Conservation (phyloP, 2,888 invertebrate species). For the Stenchaetothrips biformis region DNA sequence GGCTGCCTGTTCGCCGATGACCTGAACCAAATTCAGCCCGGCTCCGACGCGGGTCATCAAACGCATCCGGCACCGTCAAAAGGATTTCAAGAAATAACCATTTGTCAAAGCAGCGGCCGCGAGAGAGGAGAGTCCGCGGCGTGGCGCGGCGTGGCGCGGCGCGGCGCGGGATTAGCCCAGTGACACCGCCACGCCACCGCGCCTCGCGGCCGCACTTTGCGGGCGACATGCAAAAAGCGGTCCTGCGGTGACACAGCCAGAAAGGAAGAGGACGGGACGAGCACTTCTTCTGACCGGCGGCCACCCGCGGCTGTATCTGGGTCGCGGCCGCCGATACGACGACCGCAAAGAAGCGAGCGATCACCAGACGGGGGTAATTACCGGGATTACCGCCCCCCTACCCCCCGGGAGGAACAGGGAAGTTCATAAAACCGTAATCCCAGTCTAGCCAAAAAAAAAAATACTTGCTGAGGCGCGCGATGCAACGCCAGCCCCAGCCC, state of each 20-base stretch:
- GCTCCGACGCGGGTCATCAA: constrained; percentile 10
- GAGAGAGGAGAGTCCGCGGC: too few relatives aligned
- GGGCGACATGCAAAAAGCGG: neutral
- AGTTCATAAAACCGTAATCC: neutral
- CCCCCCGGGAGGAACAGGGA: neutral
- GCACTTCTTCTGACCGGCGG: neutral
- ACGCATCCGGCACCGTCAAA: neutral
- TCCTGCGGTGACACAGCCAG: neutral
- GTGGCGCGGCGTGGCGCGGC: neutral
- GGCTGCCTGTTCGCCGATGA: neutral
- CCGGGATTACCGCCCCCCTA: neutral
- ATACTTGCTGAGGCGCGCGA: neutral
- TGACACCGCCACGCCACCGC: neutral
- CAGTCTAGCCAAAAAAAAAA: neutral
- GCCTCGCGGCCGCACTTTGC: neutral
- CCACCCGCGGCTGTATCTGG: neutral
- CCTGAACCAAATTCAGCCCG: neutral
- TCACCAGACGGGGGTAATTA: neutral
- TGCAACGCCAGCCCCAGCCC: neutral
- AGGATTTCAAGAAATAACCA: neutral
- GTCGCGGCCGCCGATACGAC: neutral
- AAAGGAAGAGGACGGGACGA: neutral
- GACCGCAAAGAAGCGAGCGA: neutral
- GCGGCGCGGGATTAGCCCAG: neutral
- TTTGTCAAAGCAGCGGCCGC: neutral